Evolutionary conservation across 2,888 invertebrate species (phyloP), one percentile per base, ranked within the genome.

Genomic region (Diogma glabrata): DNA sequence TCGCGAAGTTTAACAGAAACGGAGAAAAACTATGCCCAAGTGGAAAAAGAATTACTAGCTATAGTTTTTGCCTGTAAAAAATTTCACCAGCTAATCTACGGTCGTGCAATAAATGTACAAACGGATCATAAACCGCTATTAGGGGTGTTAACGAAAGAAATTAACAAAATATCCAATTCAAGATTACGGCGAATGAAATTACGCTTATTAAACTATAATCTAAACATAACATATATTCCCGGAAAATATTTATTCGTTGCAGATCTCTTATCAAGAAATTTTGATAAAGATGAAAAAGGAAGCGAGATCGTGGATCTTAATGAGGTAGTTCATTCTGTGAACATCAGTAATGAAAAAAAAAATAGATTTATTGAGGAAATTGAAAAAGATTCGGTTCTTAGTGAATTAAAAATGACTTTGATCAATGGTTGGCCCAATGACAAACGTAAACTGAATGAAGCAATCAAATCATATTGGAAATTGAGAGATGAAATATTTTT

Each of bases 231-330:
- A n/a, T n/a, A n/a, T n/a, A n/a, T n/a, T n/a, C n/a, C n/a, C n/a
- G n/a, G n/a, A n/a, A n/a, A 50, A n/a, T 30, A 52, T n/a, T 50
- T 52, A 49, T 49, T 24, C 24, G 20, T 52, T 10, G 52, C 52
- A 7, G 52, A 52, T 22, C 28, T 49, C n/a, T 24, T 52, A 14
- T 52, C 50, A 20, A 17, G 52, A 49, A 49, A 43, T 4, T 47
- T 36, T 19, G 22, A 24, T 20, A 51, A 20, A 14, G 38, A 28
- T 16, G n/a, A 20, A 51, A 7, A 52, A 50, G 10, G 12, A 14
- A 14, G 12, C 2, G 22, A 47, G 19, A 23, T 47, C 10, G n/a
- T 9, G 10, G 40, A 40, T n/a, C 16, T 40, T n/a, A 40, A 40
- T 40, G 40, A 40, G 14, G 40, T 40, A 40, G 16, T 40, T 9